A percentile compares a stretch with the other conserved stretches of the same genome.
Evolutionary conservation across 2,113 vertebrate species (phyloP).

Genomic region (Falcunculus frontatus): DNA sequence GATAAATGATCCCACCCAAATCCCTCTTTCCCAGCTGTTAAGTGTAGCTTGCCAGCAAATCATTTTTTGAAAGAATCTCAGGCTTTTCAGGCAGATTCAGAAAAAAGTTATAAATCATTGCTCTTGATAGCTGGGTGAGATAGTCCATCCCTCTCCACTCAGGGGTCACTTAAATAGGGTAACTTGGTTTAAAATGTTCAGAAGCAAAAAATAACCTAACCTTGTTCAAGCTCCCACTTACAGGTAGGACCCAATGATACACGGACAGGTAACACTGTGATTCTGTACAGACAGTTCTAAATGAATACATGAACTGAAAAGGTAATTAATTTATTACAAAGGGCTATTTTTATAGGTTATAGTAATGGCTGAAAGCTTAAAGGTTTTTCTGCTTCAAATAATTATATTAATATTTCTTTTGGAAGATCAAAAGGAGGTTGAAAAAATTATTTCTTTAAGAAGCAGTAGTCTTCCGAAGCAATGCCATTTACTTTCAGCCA

Average conservation of each 20-base stretch:
- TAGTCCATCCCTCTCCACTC: background rate
- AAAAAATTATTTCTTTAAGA: slow-evolving; percentile 44
- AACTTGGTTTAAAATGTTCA: background rate
- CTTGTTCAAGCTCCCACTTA: background rate
- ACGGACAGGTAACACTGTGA: background rate
- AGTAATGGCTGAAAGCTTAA: background rate
- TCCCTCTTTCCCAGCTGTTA: background rate
- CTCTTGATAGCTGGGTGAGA: background rate
- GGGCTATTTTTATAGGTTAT: background rate
- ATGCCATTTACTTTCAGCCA: slow-evolving; percentile 51
- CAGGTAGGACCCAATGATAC: background rate
- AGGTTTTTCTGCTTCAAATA: slow-evolving; percentile 27
- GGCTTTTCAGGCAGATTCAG: background rate
- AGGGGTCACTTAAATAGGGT: background rate
- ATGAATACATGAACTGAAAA: background rate
- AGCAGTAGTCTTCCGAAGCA: slow-evolving; percentile 39
- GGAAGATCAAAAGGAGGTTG: slow-evolving; percentile 54
- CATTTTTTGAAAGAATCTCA: background rate
- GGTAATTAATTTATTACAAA: slow-evolving; percentile 52
- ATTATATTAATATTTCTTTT: slow-evolving; percentile 41
- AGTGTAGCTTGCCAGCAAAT: background rate
- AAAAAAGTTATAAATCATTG: background rate
- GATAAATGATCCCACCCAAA: background rate
- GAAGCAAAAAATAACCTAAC: background rate
- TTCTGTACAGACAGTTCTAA: background rate